These are phyloP conservation scores for Amphiprion percula DNA, from an alignment of 2,113 vertebrate species.

Conservation along the genomic window DNA sequence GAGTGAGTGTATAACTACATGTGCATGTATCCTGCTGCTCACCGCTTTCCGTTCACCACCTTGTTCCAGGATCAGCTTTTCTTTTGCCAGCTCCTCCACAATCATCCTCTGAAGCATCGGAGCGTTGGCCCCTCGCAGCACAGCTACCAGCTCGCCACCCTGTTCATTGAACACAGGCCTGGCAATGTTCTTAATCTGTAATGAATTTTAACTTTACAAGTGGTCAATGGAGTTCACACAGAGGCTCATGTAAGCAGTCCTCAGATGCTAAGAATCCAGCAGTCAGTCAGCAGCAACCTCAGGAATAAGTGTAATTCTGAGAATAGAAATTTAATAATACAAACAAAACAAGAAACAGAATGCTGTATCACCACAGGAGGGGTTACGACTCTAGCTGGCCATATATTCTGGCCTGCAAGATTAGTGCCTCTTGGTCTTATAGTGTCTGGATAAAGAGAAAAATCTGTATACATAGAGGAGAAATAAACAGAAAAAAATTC, in stretches of 20 bases:
- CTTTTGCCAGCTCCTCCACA: slow-evolving; percentile 87
- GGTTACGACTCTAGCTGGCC: background rate
- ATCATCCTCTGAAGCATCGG: slow-evolving; percentile 91
- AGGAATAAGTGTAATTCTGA: background rate
- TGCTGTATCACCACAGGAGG: background rate
- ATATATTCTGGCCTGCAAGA: slow-evolving; percentile 1
- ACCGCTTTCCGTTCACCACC: slow-evolving; percentile 84
- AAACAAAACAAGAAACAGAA: background rate
- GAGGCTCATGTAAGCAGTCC: background rate
- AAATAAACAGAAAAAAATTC: no score
- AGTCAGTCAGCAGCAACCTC: background rate
- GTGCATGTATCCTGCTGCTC: slow-evolving; percentile 52
- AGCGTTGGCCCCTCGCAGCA: slow-evolving; percentile 89
- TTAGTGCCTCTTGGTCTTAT: background rate
- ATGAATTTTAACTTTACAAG: background rate
- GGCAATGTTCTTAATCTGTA: background rate
- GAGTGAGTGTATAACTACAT: background rate
- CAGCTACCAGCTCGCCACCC: slow-evolving; percentile 90
- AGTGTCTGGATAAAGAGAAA: no score
- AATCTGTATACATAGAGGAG: no score
- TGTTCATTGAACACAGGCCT: slow-evolving; percentile 66
- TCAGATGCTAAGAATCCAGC: background rate
- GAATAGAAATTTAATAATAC: background rate
- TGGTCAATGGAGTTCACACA: background rate
- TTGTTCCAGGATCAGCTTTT: slow-evolving; percentile 85